Percentiles rank a stretch among this genome's conserved stretches.
These are phyloP conservation scores for Neoarius graeffei DNA, from an alignment of 2,113 vertebrate genomes.

Conservation along the genomic window DNA sequence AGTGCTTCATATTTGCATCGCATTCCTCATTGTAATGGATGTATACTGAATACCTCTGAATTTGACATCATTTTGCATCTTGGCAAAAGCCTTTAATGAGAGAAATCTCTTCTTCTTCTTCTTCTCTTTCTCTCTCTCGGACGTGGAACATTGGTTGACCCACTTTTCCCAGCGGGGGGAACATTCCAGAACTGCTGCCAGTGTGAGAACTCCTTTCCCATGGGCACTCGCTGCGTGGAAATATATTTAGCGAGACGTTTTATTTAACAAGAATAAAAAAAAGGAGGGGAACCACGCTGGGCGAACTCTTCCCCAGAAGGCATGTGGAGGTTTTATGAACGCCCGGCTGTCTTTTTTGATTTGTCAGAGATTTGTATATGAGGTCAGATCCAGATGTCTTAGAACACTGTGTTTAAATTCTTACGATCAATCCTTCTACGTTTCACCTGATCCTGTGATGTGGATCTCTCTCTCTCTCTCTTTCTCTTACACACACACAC, in stretches of 20 bases:
- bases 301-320: conserved; percentile 20
- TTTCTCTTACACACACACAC: neutral
- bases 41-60: neutral
- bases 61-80: neutral
- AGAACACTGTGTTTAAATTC: neutral
- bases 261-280: conserved; percentile 20
- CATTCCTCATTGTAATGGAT: neutral
- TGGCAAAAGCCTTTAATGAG: neutral
- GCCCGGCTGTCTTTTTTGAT: neutral
- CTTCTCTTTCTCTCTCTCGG: neutral
- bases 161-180: conserved; percentile 36
- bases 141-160: conserved; percentile 29
- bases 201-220: conserved; percentile 44
- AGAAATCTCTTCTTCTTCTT: neutral
- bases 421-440: neutral
- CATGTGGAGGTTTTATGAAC: conserved; percentile 24
- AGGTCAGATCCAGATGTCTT: conserved; percentile 29
- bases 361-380: conserved; percentile 8
- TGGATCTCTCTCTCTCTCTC: neutral
- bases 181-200: conserved; percentile 44
- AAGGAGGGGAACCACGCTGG: neutral
- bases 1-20: neutral
- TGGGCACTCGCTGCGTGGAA: conserved; percentile 41
- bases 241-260: conserved; percentile 40
- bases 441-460: neutral